Base-by-base conservation (phyloP, 2,888 invertebrate genomes). In the Ectemnius lituratus region DNA sequence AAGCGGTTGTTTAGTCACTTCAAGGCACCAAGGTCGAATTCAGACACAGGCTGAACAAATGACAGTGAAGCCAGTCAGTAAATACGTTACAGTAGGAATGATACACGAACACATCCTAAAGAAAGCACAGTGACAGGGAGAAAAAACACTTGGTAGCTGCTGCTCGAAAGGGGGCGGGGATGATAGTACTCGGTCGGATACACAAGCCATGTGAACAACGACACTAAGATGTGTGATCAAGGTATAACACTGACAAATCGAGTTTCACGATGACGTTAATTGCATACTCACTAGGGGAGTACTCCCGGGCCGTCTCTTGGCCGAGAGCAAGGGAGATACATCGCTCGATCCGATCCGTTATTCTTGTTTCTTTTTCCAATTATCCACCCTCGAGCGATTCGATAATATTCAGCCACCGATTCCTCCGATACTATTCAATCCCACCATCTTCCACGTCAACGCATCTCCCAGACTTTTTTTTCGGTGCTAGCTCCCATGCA, bases 1-100 rank as follows among this genome's bases (percentile, higher is more conserved):
- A 87, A 88, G 84, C 81, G 79, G 81, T 83, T 78, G 79, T 87
- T 88, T 88, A 87, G 84, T 88, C 75, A 78, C 73, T 76, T 63
- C n/a, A 13, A 58, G 70, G 59, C 27, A 74, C 61, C 20, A 23
- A 58, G 46, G 27, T 57, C 23, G 37, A 23, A 6, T 11, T 46
- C n/a, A 23, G 23, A 63, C 37, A 23, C 28, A 45, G 58, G 56
- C 63, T 68, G 57, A 68, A 76, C 67, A 3, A 23, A 74, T 23
- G 59, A 69, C 70, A 67, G 56, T 73, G 62, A 65, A 65, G 52
- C 37, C 37, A 37, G 37, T 37, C 37, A 64, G 56, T 63, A 20
- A 64, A 59, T 62, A 23, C 57, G 49, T 18, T 16, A 69, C 57
- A 27, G 64, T 47, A 14, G 8, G 28, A 45, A 6, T 18, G 52